Evolutionary conservation across 2,797 vertebrate species (phyloP).

Genomic region (Hephaestus fuliginosus): DNA sequence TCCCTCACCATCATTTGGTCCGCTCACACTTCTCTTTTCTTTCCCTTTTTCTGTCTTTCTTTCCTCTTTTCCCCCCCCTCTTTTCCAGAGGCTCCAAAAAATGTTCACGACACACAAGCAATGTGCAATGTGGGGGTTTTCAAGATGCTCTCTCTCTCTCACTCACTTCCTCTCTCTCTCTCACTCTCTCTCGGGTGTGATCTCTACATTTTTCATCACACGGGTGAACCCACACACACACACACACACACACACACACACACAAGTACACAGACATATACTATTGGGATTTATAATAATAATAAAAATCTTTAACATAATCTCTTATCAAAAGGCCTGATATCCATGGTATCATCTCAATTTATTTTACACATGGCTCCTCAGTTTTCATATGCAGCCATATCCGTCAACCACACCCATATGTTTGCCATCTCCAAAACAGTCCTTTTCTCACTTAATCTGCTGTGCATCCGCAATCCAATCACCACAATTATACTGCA

Average conservation of each 20-base stretch:
- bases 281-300: not conserved
- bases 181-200: slow-evolving; percentile 65
- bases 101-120: slow-evolving; percentile 76
- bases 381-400: not conserved
- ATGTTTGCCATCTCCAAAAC: slow-evolving; percentile 1
- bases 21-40: not conserved
- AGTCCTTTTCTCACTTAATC: not conserved
- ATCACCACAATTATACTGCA: slow-evolving; percentile 10
- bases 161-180: slow-evolving; percentile 52
- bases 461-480: not conserved
- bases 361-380: not conserved
- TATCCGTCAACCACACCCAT: slow-evolving; percentile 57
- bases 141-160: slow-evolving; percentile 46
- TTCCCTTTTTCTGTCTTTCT: no score
- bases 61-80: not conserved
- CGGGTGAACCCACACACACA: slow-evolving; percentile 24
- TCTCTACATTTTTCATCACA: slow-evolving; percentile 75
- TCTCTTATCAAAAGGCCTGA: not conserved
- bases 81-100: slow-evolving; percentile 51
- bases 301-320: no score
- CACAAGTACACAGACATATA: slow-evolving; percentile 1
- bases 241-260: slow-evolving; percentile 23
- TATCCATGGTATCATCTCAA: not conserved
- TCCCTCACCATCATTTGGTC: slow-evolving; percentile 28
- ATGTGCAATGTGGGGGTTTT: slow-evolving; percentile 72